Evolutionary conservation across 2,888 invertebrate species (phyloP).

Genomic region (Coremacera marginata): DNA sequence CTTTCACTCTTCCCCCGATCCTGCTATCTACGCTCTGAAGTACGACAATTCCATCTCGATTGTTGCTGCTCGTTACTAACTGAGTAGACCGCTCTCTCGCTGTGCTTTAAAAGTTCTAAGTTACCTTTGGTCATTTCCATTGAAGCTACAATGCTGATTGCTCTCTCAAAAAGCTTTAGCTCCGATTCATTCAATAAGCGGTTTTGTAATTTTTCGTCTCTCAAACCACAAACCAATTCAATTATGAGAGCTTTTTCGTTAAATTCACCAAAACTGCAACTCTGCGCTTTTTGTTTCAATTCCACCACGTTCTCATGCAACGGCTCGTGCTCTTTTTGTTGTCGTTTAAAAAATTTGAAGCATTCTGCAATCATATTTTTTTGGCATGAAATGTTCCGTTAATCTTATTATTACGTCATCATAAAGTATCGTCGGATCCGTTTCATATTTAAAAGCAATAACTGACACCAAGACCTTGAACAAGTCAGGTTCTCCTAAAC

Average conservation of each 20-base stretch:
- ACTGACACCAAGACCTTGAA: constrained; percentile 8
- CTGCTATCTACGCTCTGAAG: not conserved
- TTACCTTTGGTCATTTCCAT: not conserved
- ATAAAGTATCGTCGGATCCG: no score
- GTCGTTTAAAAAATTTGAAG: constrained; percentile 40
- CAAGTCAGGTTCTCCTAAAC: constrained; percentile 13
- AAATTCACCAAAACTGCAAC: constrained; percentile 52
- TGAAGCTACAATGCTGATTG: not conserved
- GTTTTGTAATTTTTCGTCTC: constrained; percentile 44
- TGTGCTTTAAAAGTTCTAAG: not conserved
- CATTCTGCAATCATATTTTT: constrained; percentile 45
- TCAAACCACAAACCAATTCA: constrained; percentile 51
- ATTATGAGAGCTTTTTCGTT: constrained; percentile 49
- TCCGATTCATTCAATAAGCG: constrained; percentile 47
- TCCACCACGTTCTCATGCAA: constrained; percentile 46
- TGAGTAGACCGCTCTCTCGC: not conserved
- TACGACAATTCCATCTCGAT: not conserved
- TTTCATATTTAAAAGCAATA: not conserved
- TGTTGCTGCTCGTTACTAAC: not conserved
- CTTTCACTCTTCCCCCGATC: not conserved
- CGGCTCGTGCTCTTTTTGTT: constrained; percentile 48
- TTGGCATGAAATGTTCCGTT: constrained; percentile 28
- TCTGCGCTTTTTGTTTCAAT: constrained; percentile 49
- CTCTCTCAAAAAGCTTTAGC: constrained; percentile 24
- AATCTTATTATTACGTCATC: constrained; percentile 5